Evolutionary conservation across 1,140 invertebrate genomes (phyloP).

Genomic region (Heliconius melpomene): DNA sequence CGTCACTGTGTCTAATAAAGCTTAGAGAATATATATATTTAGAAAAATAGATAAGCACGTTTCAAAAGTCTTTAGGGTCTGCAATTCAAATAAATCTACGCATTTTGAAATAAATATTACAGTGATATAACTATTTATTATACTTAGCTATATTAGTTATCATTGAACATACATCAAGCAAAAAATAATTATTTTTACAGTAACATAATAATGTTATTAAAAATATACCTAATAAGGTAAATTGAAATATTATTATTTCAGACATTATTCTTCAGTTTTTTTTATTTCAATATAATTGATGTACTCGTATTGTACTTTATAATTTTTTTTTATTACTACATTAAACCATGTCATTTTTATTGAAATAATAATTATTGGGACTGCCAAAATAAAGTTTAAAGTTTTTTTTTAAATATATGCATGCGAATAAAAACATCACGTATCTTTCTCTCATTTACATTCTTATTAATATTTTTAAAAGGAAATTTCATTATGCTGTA

Average conservation of each 20-base stretch:
- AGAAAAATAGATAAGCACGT: conserved; percentile 4
- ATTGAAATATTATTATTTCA: background rate
- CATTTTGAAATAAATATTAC: background rate
- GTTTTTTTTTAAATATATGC: no score
- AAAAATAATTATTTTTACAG: background rate
- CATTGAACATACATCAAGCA: background rate
- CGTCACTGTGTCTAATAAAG: background rate
- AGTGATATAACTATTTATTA: conserved; percentile 18
- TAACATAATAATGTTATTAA: no score
- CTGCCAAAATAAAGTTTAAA: no score
- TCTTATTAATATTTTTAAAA: no score
- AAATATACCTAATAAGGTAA: no score
- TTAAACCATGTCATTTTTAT: no score
- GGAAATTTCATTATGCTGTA: no score
- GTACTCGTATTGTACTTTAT: background rate
- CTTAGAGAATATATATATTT: background rate
- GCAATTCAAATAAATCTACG: background rate
- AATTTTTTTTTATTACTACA: background rate
- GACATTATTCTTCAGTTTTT: background rate
- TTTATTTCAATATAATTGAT: background rate
- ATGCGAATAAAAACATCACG: no score
- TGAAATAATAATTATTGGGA: no score
- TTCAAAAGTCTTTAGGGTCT: background rate
- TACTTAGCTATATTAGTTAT: background rate
- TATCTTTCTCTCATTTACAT: no score